Base-by-base conservation (phyloP, 2,888 invertebrate genomes). In the Camponotus fellah region DNA sequence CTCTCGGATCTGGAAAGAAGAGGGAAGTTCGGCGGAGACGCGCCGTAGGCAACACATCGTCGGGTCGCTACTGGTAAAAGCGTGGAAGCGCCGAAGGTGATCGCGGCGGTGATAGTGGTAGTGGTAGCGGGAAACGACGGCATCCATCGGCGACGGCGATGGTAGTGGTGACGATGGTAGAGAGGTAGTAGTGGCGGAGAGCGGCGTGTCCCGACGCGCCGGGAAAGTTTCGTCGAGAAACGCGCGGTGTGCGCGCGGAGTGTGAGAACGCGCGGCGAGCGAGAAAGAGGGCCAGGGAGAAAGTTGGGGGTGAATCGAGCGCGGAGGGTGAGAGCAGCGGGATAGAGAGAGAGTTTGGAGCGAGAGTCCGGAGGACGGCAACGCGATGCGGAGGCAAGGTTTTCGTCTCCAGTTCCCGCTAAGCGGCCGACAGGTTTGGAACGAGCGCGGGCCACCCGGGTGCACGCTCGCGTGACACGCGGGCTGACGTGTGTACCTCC, bases 371-470 rank as follows among this genome's bases (percentile, higher is more conserved):
- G 87, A 89, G 90, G 80, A 86, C 86, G 86, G 88, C 82, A 87
- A 87, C 86, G 89, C 86, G 88, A 88, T 87, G 87, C 90, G 89
- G 85, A 87, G 91, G 90, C 86, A 85, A 88, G 91, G 91, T 91
- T 91, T 90, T 91, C 92, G 91, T 88, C 92, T 90, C 91, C 93
- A 94, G 94, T 94, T 94, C 92, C 94, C 94, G 94, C 94, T 92
- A 92, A 93, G 94, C 94, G 94, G 94, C 92, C 94, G 94, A 92
- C 92, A 92, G 92, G 94, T 92, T 92, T 93, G 92, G 93, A 93
- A 90, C 92, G 91, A 90, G 82, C 84, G 69, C 79, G 79, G 91
- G 87, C 88, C 84, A 88, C 90, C 89, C 49, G 49, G 49, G 88
- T 46, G 17, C 65, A 66, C 60, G 58, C 74, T 88, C 81, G 85